Evolutionary conservation across 2,113 vertebrate species (phyloP).

Genomic region (Anhinga rufa): DNA sequence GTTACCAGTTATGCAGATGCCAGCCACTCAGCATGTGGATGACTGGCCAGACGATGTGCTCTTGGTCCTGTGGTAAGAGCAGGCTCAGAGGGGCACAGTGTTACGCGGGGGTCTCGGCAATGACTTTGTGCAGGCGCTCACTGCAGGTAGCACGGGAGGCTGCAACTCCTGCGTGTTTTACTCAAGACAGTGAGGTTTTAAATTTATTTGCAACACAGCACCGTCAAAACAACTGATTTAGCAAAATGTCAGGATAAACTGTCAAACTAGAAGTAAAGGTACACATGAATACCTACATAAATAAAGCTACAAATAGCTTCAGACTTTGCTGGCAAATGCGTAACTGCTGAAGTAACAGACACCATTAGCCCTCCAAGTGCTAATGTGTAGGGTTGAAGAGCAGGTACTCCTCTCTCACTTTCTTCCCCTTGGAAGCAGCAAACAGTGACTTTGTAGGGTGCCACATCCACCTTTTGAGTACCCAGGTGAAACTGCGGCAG

Average conservation of each 20-base stretch:
- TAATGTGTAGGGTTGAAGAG: rapidly evolving
- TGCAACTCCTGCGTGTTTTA: neutral
- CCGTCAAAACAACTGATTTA: neutral
- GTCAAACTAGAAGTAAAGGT: neutral
- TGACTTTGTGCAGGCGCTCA: rapidly evolving
- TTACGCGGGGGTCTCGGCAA: rapidly evolving
- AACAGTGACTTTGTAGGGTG: neutral
- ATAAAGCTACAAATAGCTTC: neutral
- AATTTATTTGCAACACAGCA: neutral
- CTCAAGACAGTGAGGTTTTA: no score
- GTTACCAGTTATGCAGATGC: rapidly evolving
- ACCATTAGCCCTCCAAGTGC: no score
- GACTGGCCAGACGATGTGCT: rapidly evolving
- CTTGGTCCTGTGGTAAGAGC: rapidly evolving
- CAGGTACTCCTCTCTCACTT: neutral
- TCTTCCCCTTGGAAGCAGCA: neutral
- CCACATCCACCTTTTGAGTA: no score
- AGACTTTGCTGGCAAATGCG: neutral
- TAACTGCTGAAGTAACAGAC: neutral
- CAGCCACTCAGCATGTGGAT: rapidly evolving
- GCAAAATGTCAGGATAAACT: neutral
- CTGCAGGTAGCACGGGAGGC: neutral
- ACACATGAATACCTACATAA: neutral
- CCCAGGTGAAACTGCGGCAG: rapidly evolving
- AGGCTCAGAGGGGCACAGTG: rapidly evolving